Evolutionary conservation across 2,797 vertebrate genomes (phyloP).

Genomic region (Nyctibius grandis): DNA sequence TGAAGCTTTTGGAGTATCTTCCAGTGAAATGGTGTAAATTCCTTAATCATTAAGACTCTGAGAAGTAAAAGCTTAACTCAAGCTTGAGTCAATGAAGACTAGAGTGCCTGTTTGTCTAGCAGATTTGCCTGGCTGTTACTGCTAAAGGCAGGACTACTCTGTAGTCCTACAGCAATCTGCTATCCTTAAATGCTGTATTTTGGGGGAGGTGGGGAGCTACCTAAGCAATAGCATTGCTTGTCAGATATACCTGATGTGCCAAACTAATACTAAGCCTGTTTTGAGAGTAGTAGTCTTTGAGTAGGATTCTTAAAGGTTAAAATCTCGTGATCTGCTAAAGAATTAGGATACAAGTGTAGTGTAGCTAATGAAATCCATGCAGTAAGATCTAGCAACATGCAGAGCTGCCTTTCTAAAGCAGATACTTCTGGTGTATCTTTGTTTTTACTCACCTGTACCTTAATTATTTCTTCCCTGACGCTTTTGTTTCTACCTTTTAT

Average conservation of each 20-base stretch:
- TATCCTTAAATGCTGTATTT: not conserved
- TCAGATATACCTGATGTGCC: not conserved
- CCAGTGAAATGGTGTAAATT: not conserved
- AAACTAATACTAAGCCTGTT: not conserved
- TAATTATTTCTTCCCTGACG: constrained; percentile 77
- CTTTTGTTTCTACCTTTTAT: constrained; percentile 86
- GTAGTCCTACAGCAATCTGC: not conserved
- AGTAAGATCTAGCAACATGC: not conserved
- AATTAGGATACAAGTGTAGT: not conserved
- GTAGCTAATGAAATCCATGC: not conserved
- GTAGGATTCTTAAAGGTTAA: not conserved
- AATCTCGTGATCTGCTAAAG: not conserved
- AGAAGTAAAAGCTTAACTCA: not conserved
- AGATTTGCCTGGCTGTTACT: not conserved
- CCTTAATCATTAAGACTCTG: not conserved
- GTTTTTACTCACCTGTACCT: constrained; percentile 59
- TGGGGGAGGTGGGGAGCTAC: constrained; percentile 39
- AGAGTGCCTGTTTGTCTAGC: not conserved
- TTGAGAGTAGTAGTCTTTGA: not conserved
- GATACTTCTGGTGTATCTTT: constrained; percentile 63
- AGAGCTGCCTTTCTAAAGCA: constrained; percentile 62
- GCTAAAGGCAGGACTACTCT: not conserved
- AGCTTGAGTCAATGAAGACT: not conserved
- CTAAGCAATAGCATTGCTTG: not conserved
- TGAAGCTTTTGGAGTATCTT: not conserved